Evolutionary conservation across 2,113 vertebrate genomes (phyloP).

Genomic region (Dermatemys mawii): DNA sequence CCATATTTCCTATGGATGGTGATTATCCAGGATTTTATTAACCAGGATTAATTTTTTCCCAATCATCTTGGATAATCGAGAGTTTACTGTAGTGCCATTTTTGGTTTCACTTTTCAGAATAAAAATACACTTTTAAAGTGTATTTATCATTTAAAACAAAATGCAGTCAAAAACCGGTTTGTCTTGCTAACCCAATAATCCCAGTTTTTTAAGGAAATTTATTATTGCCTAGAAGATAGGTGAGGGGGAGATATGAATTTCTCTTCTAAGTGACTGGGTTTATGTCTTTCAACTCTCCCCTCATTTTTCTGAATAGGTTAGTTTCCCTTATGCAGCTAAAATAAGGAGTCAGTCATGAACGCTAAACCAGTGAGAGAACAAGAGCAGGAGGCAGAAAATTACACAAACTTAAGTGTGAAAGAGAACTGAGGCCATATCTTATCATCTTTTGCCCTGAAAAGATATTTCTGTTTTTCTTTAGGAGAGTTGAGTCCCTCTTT

Average conservation of each 20-base stretch:
- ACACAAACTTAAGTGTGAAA: not conserved
- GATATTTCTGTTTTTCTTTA: not conserved
- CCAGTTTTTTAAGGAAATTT: not conserved
- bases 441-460: not conserved
- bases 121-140: not conserved
- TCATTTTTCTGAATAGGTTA: not conserved
- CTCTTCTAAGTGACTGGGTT: not conserved
- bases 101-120: not conserved
- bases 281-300: not conserved
- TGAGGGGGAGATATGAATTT: not conserved
- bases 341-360: not conserved
- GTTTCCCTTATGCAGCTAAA: not conserved
- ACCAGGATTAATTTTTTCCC: no score
- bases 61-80: no score
- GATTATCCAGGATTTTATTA: no score
- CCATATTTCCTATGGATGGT: no score
- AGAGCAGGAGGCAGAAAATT: not conserved
- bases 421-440: not conserved
- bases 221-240: not conserved
- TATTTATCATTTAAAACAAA: not conserved
- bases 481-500: not conserved
- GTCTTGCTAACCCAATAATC: not conserved
- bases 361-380: not conserved
- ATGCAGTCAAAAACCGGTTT: no score
- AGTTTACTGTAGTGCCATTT: not conserved